These are phyloP conservation scores for Chloebia gouldiae DNA, from an alignment of 2,113 vertebrate genomes.

Conservation along the genomic window DNA sequence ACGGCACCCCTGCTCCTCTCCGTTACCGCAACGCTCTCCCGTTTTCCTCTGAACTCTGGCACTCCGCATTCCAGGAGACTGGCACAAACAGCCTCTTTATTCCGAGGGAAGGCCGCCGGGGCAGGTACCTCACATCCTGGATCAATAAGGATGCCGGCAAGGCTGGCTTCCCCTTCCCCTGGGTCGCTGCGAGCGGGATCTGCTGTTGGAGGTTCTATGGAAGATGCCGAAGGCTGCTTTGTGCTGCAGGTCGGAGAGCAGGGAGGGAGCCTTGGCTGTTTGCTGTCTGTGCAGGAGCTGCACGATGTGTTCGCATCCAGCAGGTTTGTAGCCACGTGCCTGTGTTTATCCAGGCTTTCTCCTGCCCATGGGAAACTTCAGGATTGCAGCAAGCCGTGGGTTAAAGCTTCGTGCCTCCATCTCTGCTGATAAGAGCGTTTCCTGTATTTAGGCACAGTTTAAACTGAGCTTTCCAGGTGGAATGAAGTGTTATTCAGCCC, in stretches of 20 bases:
- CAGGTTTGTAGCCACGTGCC: background rate
- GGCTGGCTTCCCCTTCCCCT: background rate
- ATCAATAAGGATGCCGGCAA: conserved; percentile 15
- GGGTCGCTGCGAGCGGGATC: background rate
- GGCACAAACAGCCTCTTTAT: conserved; percentile 29
- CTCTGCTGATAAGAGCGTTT: background rate
- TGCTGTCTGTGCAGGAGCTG: background rate
- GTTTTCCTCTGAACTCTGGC: conserved; percentile 20
- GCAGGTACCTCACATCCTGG: conserved; percentile 31
- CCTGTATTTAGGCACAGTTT: background rate
- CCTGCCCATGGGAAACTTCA: accelerated
- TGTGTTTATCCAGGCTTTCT: background rate
- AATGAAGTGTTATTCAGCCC: background rate
- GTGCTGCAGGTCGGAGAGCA: background rate
- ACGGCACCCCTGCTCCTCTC: background rate
- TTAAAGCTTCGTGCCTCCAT: background rate
- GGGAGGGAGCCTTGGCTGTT: background rate
- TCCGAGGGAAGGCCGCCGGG: conserved; percentile 4
- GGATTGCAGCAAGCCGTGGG: accelerated
- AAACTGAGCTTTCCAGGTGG: background rate
- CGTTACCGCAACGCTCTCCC: background rate
- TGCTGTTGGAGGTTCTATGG: background rate
- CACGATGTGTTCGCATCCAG: accelerated
- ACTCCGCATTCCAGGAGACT: background rate
- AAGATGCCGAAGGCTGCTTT: background rate